Conservation (phyloP, 1,140 invertebrate genomes). For the Catajapyx aquilonaris region DNA sequence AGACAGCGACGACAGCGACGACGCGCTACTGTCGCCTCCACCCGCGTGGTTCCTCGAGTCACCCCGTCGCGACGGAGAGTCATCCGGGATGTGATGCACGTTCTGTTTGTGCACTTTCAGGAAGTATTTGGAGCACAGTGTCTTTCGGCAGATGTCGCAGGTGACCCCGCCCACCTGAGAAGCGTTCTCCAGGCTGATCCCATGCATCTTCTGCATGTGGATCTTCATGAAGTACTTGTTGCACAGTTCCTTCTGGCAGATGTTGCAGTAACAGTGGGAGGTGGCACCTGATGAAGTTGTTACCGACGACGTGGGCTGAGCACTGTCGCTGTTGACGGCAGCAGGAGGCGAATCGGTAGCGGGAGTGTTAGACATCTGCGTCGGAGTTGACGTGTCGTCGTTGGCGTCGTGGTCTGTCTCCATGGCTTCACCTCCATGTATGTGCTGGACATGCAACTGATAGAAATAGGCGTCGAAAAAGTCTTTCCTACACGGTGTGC, state of each 20-base stretch:
- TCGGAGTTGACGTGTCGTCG: constrained; percentile 1
- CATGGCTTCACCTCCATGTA: constrained; percentile 6
- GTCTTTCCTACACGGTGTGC: constrained; percentile 30
- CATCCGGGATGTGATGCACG: constrained; percentile 81
- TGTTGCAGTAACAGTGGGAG: constrained; percentile 77
- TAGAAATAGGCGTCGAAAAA: constrained; percentile 34
- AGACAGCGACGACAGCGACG: constrained; percentile 3
- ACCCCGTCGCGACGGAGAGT: constrained; percentile 16
- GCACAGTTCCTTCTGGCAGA: constrained; percentile 97
- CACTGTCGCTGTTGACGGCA: not conserved
- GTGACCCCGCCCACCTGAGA: constrained; percentile 78
- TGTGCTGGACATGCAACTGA: constrained; percentile 27
- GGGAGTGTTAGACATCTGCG: constrained; percentile 7
- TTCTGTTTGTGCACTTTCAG: constrained; percentile 92
- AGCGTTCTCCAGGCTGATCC: constrained; percentile 82
- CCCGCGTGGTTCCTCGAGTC: constrained; percentile 27
- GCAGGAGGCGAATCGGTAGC: not conserved
- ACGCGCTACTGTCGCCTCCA: constrained; percentile 23
- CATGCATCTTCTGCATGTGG: constrained; percentile 98
- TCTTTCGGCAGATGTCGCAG: constrained; percentile 93
- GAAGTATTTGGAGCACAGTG: constrained; percentile 94
- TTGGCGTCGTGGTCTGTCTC: too few relatives aligned
- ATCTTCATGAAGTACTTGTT: constrained; percentile 99
- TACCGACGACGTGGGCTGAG: not conserved
- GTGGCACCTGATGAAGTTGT: constrained; percentile 21